phyloP scores from a whole-genome alignment of 2,113 vertebrate species.

The Carettochelys insculpta region DNA sequence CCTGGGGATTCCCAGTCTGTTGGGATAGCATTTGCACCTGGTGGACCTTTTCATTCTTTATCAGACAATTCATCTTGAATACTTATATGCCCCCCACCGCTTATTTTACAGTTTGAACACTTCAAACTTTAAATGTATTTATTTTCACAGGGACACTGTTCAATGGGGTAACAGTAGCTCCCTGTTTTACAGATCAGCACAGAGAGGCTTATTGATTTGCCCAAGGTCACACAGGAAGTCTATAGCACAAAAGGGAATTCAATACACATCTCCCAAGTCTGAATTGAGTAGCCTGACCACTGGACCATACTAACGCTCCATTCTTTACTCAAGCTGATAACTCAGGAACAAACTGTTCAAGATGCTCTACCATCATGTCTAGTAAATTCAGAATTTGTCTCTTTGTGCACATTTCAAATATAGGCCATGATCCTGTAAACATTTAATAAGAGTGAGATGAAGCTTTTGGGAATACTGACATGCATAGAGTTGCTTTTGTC shows the following conservation, averaged over 20 bases:
- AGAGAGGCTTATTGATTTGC: background rate
- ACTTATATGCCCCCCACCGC: background rate
- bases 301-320: background rate
- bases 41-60: no score
- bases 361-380: background rate
- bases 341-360: background rate
- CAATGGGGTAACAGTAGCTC: no score
- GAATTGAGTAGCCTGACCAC: background rate
- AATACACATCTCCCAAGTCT: background rate
- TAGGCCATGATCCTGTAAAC: background rate
- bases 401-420: background rate
- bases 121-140: background rate
- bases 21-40: accelerated
- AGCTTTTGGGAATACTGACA: accelerated
- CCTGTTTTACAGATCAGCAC: background rate
- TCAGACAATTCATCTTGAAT: no score
- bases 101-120: background rate
- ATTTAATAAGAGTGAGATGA: background rate
- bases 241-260: background rate
- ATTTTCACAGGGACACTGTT: background rate
- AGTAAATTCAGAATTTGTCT: background rate
- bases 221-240: background rate
- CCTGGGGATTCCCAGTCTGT: accelerated
- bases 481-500: background rate
- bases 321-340: background rate